Percentiles rank a stretch among this genome's conserved stretches.
These are phyloP conservation scores for Oreortyx pictus DNA, from an alignment of 2,797 vertebrate genomes.

Conservation along the genomic window DNA sequence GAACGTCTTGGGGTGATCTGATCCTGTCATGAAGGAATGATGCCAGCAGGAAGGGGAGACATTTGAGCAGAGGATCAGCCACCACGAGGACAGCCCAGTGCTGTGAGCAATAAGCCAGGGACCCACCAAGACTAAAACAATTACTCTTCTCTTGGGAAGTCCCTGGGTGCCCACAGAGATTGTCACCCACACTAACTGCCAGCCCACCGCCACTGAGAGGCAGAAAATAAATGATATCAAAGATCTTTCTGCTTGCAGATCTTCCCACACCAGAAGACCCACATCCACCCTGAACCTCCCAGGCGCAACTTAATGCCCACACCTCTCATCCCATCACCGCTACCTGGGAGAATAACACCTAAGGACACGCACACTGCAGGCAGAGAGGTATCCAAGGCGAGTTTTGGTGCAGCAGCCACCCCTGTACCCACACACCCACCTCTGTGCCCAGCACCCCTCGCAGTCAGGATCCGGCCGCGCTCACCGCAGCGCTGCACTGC, in stretches of 20 bases:
- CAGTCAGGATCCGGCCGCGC: background rate
- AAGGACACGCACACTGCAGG: rapidly evolving
- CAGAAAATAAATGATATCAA: background rate
- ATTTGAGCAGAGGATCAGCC: background rate
- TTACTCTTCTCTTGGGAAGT: background rate
- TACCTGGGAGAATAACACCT: no score
- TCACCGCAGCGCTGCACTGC: rapidly evolving
- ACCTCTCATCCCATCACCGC: no score
- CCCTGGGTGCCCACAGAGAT: background rate
- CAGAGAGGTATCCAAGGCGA: rapidly evolving
- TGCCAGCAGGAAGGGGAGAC: background rate
- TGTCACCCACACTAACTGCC: background rate
- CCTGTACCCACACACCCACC: background rate
- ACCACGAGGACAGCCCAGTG: background rate
- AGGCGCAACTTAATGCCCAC: no score
- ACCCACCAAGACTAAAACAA: background rate
- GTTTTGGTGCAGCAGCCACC: rapidly evolving
- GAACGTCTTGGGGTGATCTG: background rate
- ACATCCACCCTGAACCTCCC: no score
- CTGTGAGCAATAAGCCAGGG: background rate
- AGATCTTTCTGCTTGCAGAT: background rate
- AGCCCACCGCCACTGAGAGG: background rate
- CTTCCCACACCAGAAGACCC: background rate
- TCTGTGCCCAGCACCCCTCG: background rate
- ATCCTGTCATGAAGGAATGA: no score